Evolutionary conservation across 2,113 vertebrate genomes (phyloP).

Genomic region (Trogon surrucura): DNA sequence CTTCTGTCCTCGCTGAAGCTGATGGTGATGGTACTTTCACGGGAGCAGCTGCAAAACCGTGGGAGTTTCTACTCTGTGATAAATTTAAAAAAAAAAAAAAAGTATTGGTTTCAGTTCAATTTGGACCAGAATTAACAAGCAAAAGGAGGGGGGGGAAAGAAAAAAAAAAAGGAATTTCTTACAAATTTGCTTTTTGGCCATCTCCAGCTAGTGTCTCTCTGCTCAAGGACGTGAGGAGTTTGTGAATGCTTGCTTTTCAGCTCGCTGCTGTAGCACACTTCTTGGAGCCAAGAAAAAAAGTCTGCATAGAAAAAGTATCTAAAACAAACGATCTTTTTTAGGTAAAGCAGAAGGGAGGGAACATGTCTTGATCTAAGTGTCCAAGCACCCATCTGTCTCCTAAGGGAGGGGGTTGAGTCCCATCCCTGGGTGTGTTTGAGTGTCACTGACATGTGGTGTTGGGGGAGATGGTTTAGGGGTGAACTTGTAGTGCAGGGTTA

Average conservation of each 20-base stretch:
- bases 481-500: no score
- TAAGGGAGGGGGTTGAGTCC: no score
- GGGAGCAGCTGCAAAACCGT: not conserved
- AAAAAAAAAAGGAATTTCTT: not conserved
- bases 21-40: not conserved
- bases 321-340: not conserved
- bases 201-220: not conserved
- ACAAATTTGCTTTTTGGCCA: not conserved
- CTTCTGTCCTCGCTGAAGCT: not conserved
- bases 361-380: not conserved
- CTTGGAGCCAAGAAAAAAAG: not conserved
- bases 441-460: no score
- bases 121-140: not conserved
- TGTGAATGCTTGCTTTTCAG: not conserved
- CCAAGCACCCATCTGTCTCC: not conserved
- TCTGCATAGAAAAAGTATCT: not conserved
- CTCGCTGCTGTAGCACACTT: not conserved
- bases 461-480: no score
- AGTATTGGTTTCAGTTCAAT: not conserved
- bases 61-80: slow-evolving; percentile 13
- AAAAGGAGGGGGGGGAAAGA: not conserved
- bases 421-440: no score
- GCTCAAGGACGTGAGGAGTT: not conserved
- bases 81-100: not conserved
- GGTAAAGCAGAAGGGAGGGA: not conserved